phyloP scores from a whole-genome alignment of 2,888 invertebrate species.

The Eristalinus aeneus region DNA sequence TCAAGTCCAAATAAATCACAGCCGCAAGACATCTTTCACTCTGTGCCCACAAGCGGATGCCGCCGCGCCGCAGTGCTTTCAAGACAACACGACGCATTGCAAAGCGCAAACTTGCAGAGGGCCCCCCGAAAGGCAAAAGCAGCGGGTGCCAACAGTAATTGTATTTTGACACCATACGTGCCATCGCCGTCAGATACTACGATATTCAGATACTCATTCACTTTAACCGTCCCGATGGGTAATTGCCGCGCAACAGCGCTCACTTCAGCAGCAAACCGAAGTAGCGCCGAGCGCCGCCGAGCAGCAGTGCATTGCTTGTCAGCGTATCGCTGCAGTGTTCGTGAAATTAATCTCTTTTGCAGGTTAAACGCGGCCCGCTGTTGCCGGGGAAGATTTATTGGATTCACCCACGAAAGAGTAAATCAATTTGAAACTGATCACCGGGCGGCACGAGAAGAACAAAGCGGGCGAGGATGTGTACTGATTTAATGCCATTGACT shows the following conservation, averaged over 20 bases:
- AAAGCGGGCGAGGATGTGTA: not conserved
- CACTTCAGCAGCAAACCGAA: not conserved
- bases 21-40: not conserved
- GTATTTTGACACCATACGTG: constrained; percentile 67
- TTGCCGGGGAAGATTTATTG: constrained; percentile 54
- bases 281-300: constrained; percentile 11
- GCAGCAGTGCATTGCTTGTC: constrained; percentile 16
- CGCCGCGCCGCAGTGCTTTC: not conserved
- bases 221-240: constrained; percentile 16
- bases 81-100: not conserved
- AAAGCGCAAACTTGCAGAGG: not conserved
- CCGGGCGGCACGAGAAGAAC: constrained; percentile 4
- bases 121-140: constrained; percentile 33
- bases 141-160: constrained; percentile 56
- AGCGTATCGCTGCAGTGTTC: constrained; percentile 34
- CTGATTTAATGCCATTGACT: constrained; percentile 3
- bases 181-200: constrained; percentile 46
- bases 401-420: constrained; percentile 62
- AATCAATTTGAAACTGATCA: constrained; percentile 39
- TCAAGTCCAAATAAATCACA: not conserved
- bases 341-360: constrained; percentile 42
- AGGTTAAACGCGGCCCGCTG: constrained; percentile 31
- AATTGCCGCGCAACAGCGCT: constrained; percentile 32
- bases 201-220: constrained; percentile 21
- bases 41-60: not conserved